These are phyloP conservation scores for Diploscapter pachys DNA, from an alignment of 1,140 invertebrate genomes.

Conservation along the genomic window DNA sequence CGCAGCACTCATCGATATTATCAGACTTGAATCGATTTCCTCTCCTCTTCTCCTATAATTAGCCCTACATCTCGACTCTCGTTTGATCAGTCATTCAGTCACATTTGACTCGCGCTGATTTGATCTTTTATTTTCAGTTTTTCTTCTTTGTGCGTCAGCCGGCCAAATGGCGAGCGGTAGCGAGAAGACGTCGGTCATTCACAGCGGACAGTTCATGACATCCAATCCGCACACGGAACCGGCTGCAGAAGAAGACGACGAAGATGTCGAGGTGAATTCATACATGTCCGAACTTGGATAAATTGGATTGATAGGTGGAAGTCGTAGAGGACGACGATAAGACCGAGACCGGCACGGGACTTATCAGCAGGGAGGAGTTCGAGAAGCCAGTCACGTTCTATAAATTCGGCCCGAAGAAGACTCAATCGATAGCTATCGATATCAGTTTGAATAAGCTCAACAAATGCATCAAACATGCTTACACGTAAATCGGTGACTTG, in stretches of 20 bases:
- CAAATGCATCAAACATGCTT: constrained; percentile 58
- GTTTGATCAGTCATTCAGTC: too few species aligned
- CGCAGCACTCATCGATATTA: too few species aligned
- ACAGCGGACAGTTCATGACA: constrained; percentile 59
- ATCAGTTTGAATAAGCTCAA: constrained; percentile 58
- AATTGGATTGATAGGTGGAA: constrained; percentile 46
- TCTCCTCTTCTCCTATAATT: too few species aligned
- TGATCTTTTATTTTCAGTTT: too few species aligned
- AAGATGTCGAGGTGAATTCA: constrained; percentile 51
- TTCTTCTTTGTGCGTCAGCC: too few species aligned
- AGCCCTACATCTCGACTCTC: too few species aligned
- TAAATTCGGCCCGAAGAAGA: constrained; percentile 57
- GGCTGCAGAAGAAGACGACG: constrained; percentile 43
- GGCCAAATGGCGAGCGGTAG: too few species aligned
- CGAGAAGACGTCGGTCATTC: constrained; percentile 30
- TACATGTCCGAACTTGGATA: constrained; percentile 6
- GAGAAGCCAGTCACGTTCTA: constrained; percentile 59
- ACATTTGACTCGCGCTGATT: too few species aligned
- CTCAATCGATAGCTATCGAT: constrained; percentile 58
- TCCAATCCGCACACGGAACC: constrained; percentile 56
- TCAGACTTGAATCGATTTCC: too few species aligned
- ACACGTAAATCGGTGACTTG: constrained; percentile 45
- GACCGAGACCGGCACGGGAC: constrained; percentile 6
- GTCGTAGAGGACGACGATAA: constrained; percentile 55
- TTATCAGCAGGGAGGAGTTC: constrained; percentile 38